These are phyloP conservation scores for Porites evermanni DNA, from an alignment of 92 coral and sea anemone genomes.

Conservation along the genomic window DNA sequence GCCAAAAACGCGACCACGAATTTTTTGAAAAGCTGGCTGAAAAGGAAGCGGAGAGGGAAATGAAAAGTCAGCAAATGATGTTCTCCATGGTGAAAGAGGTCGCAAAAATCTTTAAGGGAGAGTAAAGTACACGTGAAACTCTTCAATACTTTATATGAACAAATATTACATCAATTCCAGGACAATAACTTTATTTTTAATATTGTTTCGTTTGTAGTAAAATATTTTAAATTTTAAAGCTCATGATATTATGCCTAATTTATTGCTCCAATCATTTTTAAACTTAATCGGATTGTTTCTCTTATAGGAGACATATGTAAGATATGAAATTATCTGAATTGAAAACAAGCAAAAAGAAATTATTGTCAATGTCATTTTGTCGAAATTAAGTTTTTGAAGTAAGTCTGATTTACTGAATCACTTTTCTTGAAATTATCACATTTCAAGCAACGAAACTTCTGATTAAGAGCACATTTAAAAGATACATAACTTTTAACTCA, in stretches of 20 bases:
- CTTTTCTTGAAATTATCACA: background rate
- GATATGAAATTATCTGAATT: slow-evolving; percentile 19
- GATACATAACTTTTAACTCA: too few species aligned
- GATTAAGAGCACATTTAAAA: too few species aligned
- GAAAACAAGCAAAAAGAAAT: slow-evolving; percentile 20
- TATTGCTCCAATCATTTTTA: slow-evolving; percentile 24
- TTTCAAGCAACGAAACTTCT: too few species aligned
- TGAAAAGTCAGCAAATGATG: slow-evolving; percentile 45
- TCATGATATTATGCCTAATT: slow-evolving; percentile 12
- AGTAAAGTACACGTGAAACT: background rate
- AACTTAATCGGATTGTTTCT: background rate
- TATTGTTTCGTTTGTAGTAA: slow-evolving; percentile 5
- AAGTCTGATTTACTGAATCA: background rate
- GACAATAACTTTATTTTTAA: slow-evolving; percentile 6
- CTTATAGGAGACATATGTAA: slow-evolving; percentile 17
- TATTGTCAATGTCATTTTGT: slow-evolving; percentile 13
- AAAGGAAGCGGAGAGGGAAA: slow-evolving; percentile 51
- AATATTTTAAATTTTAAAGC: slow-evolving; percentile 22
- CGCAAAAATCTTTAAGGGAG: slow-evolving; percentile 37
- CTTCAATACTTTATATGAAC: background rate
- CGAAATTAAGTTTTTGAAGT: slow-evolving; percentile 6
- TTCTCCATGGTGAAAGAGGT: slow-evolving; percentile 35
- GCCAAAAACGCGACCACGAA: too few species aligned
- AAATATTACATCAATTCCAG: background rate
- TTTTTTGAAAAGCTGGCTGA: slow-evolving; percentile 28